Evolutionary conservation across 2,113 vertebrate species (phyloP).

Genomic region (Neomonachus schauinslandi): DNA sequence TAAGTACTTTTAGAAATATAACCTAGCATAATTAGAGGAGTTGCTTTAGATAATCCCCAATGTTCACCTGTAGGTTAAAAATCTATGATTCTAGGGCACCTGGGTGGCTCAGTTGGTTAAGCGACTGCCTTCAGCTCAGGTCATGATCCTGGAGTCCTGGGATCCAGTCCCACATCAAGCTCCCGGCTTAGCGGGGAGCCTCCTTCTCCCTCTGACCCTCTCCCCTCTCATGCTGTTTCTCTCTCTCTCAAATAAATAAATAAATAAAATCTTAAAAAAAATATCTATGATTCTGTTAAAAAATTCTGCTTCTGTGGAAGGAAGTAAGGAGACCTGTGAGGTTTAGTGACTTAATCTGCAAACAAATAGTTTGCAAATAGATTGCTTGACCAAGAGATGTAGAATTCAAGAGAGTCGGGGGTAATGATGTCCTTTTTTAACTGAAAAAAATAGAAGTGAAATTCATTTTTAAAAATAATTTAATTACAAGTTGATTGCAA

Average conservation of each 20-base stretch:
- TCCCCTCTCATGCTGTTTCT: no score
- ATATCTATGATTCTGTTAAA: background rate
- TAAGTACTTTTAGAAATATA: background rate
- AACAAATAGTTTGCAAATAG: background rate
- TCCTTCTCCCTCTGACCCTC: no score
- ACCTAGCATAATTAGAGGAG: background rate
- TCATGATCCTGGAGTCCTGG: no score
- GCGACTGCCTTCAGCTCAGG: no score
- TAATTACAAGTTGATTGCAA: background rate
- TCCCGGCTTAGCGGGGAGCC: no score
- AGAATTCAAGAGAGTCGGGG: background rate
- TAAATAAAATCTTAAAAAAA: background rate
- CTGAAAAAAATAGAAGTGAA: background rate
- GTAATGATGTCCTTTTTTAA: background rate
- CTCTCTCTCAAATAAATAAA: no score
- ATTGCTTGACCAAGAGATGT: background rate
- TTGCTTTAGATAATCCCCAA: background rate
- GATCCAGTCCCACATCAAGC: no score
- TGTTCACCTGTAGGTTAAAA: background rate
- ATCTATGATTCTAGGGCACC: background rate
- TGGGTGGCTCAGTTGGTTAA: no score
- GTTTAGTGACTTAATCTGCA: background rate
- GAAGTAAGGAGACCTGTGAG: background rate
- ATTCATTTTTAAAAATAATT: background rate
- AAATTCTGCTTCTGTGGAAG: background rate